phyloP scores from a whole-genome alignment of 2,888 invertebrate species.

The Lordiphosa fenestrarum region DNA sequence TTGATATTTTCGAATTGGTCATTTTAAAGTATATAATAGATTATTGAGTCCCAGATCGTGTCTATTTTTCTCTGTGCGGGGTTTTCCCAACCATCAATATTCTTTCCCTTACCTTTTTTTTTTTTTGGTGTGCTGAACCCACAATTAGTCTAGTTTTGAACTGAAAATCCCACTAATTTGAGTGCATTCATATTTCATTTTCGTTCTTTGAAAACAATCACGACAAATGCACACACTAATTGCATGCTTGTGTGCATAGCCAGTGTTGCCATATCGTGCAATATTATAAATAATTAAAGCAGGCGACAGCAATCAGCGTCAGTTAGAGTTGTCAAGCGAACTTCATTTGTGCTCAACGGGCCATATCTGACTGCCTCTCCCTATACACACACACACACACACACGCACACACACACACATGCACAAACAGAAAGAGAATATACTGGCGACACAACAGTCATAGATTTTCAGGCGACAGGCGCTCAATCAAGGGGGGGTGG shows the following conservation, averaged over 20 bases:
- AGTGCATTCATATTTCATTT: too few species aligned
- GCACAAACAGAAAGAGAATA: background rate
- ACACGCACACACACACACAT: background rate
- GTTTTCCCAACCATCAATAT: too few species aligned
- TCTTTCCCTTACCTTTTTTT: too few species aligned
- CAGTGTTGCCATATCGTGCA: conserved; percentile 32
- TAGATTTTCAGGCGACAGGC: conserved; percentile 44
- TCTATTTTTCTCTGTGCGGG: too few species aligned
- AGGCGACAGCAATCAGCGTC: conserved; percentile 60
- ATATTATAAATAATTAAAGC: conserved; percentile 65
- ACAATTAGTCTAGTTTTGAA: too few species aligned
- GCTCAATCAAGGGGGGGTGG: conserved; percentile 21
- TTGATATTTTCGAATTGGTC: too few species aligned
- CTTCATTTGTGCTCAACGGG: conserved; percentile 40
- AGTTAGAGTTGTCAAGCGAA: conserved; percentile 60
- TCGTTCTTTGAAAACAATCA: too few species aligned
- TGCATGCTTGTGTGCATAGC: conserved; percentile 57
- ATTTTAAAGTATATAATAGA: too few species aligned
- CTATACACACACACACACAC: background rate
- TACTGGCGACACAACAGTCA: conserved; percentile 48
- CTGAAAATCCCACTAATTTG: too few species aligned
- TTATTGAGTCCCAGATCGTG: too few species aligned
- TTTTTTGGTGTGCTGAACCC: too few species aligned
- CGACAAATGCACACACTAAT: conserved; percentile 42
- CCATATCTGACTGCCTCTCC: conserved; percentile 1